Base-by-base conservation (phyloP, 2,888 invertebrate species). In the Muscina levida region DNA sequence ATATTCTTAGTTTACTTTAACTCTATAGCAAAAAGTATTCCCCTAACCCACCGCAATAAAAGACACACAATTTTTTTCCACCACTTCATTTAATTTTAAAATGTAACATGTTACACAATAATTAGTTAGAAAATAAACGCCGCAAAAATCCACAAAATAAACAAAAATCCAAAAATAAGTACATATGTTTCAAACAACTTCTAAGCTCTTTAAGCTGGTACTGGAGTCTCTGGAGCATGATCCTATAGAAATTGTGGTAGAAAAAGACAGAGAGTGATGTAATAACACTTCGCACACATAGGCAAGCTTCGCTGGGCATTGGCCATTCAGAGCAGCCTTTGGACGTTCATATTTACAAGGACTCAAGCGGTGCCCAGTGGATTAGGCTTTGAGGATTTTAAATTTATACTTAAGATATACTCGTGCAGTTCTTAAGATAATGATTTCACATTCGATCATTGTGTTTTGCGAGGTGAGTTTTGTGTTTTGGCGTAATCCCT, bases 151-250 rank as follows among this genome's bases (percentile, higher is more conserved):
- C 31, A 6, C 13, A 39, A 11, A 59, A 8, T 39, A 59, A 59
- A 59, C 2, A 39, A 39, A 39, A 26, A 56, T n/a, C 26, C n/a
- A 1, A 17, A 39, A 59, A 59, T 31, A 31, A 31, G 8, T 5
- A 31, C 31, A 31, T 31, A 31, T 31, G 8, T 5, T 37, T 31
- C 17, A 31, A 53, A 26, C 37, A n/a, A n/a, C 17, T 31, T 46
- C 68, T 68, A 24, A 17, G 51, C 79, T 70, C 68, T 72, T 84
- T 86, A 86, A 75, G 86, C 85, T 81, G 86, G 85, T 72, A 83
- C 79, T 71, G 85, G 85, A 57, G 85, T 86, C 82, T 87, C 87
- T 73, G 86, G 85, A 46, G 86, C 85, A 74, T 85, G 86, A 82
- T 86, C 86, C 86, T 87, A 83, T 57, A 85, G 76, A 59, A 65